These are phyloP conservation scores for Lithodes maja DNA, from an alignment of 2,888 invertebrate genomes.

Conservation along the genomic window DNA sequence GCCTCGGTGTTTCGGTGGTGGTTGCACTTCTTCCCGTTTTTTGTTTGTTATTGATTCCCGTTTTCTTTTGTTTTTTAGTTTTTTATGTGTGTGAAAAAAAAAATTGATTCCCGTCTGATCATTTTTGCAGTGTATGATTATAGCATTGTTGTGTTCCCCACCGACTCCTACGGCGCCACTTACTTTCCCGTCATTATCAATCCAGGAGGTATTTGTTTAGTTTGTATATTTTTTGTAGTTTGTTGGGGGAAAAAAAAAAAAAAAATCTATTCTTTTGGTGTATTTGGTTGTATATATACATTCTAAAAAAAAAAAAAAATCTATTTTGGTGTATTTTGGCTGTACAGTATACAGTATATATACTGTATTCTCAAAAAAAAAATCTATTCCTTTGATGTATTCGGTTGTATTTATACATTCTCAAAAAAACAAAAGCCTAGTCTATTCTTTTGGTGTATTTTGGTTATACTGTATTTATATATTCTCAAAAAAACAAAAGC, in stretches of 20 bases:
- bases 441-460: too few species aligned
- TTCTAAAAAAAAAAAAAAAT: too few species aligned
- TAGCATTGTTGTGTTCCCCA: conserved; percentile 68
- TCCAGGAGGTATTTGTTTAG: conserved; percentile 62
- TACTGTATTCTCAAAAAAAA: too few species aligned
- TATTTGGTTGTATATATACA: background rate
- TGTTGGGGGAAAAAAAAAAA: background rate
- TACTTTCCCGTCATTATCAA: conserved; percentile 69
- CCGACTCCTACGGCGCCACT: conserved; percentile 67
- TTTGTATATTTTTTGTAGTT: conserved; percentile 1
- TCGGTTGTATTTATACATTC: too few species aligned
- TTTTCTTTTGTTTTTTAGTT: conserved; percentile 3
- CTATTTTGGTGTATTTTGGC: too few species aligned
- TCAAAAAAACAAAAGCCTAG: too few species aligned
- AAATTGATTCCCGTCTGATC: background rate
- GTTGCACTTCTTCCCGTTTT: background rate
- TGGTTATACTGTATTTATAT: too few species aligned
- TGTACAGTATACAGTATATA: too few species aligned
- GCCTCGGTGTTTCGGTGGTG: background rate
- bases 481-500: too few species aligned
- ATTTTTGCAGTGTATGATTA: conserved; percentile 66
- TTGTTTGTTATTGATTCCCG: background rate
- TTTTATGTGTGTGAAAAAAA: too few species aligned
- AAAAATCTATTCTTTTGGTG: background rate
- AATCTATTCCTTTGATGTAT: too few species aligned